Conservation (phyloP, 2,888 invertebrate species). For the Aleiodes testaceus region DNA sequence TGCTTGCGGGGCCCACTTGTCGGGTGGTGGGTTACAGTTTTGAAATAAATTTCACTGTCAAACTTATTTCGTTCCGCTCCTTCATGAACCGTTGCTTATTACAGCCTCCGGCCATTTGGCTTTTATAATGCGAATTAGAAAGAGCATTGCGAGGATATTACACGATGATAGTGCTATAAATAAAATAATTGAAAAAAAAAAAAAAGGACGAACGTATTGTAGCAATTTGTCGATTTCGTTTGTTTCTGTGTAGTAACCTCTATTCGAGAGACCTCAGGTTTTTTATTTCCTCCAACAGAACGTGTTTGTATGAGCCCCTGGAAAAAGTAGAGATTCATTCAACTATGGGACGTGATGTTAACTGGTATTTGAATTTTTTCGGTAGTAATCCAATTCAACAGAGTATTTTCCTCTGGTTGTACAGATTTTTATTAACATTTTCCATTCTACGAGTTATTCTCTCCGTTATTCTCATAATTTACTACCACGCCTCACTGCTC, state of each 20-base stretch:
- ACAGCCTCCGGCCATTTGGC: slow-evolving; percentile 4
- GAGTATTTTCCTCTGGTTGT: slow-evolving; percentile 55
- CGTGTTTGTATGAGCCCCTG: neutral
- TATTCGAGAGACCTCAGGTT: neutral
- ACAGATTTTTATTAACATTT: slow-evolving; percentile 57
- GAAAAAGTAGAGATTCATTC: slow-evolving; percentile 36
- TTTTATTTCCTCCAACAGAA: slow-evolving; percentile 37
- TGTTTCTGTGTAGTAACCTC: slow-evolving; percentile 48
- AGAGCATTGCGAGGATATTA: neutral
- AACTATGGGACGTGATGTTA: slow-evolving; percentile 37
- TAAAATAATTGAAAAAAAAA: neutral
- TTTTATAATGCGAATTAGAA: slow-evolving; percentile 15
- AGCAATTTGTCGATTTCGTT: slow-evolving; percentile 43
- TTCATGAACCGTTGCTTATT: slow-evolving; percentile 32
- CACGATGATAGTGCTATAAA: slow-evolving; percentile 14
- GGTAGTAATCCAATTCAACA: slow-evolving; percentile 49
- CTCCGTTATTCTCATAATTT: slow-evolving; percentile 61
- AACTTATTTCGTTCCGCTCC: slow-evolving; percentile 30
- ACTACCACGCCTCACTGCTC: slow-evolving; percentile 61
- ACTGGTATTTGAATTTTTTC: slow-evolving; percentile 45
- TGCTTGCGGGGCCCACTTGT: slow-evolving; percentile 24
- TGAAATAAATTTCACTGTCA: slow-evolving; percentile 30
- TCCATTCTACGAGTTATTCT: slow-evolving; percentile 58
- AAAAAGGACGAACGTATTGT: neutral
- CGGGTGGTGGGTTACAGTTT: slow-evolving; percentile 26